Base-by-base conservation (phyloP, 1,140 invertebrate genomes). In the Microplitis mediator region DNA sequence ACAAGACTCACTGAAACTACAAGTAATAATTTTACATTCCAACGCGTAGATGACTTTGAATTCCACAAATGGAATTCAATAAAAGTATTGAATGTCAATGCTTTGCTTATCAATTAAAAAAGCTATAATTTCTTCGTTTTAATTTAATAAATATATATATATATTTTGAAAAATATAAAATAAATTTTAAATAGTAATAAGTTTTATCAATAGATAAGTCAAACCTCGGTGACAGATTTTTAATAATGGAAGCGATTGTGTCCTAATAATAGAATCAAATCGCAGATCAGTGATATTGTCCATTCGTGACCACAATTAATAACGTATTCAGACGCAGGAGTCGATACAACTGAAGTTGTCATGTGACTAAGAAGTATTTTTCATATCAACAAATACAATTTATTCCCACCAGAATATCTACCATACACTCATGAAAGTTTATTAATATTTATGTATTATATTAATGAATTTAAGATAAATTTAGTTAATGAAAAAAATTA, bases 201-300 rank as follows among this genome's bases (percentile, higher is more conserved):
- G 6, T 65, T 14, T 58, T 23, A 36, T 32, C 45, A 23, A 36
- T 50, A 23, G 23, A 23, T 23, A 23, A 23, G 8, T 51, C 73
- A 45, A 66, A 74, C 68, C 73, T 74, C 14, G 54, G 16, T 64
- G 61, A 9, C 63, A 34, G 60, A 74, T 70, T 70, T 52, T 63
- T 23, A 70, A 61, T 16, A 69, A 60, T 13, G 68, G 73, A 36
- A 71, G 67, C 54, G 72, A 74, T 34, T 51, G 68, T 45, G 62
- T 67, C 52, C 73, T 65, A 35, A 66, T 56, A 31, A 74, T 62
- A 54, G 72, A 63, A 45, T 66, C 60, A 52, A 74, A 54, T 34
- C 60, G 51, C 5, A 45, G 62, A 36, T 71, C 34, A 50, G 51
- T 60, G 8, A 71, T 71, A 34, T 70, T 60, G 32, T 61, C 31